Evolutionary conservation across 1,140 invertebrate species (phyloP).

Genomic region (Anastrepha obliqua): DNA sequence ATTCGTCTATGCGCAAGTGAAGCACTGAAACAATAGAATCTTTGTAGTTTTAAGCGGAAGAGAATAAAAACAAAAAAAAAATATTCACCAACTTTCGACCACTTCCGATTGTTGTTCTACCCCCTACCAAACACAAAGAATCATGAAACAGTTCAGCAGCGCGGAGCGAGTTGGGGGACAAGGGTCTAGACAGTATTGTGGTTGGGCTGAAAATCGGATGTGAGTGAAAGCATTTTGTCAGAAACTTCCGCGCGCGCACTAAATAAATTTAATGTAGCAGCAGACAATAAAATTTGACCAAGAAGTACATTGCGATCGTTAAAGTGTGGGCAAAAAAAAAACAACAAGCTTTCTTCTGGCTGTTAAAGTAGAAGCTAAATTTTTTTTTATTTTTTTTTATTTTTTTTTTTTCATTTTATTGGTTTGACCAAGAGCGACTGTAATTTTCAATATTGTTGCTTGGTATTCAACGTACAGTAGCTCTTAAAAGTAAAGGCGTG

Average conservation of each 20-base stretch:
- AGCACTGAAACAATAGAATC: conserved; percentile 13
- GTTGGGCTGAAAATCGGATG: conserved; percentile 16
- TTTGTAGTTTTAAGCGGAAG: not conserved
- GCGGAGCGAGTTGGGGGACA: not conserved
- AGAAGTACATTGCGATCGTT: not conserved
- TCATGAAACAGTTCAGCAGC: not conserved
- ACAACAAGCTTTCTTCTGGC: not conserved
- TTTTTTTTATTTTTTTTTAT: not conserved
- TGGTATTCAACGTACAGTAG: not conserved
- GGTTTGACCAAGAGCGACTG: not conserved
- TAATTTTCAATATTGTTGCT: not conserved
- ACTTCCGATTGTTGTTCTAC: not conserved
- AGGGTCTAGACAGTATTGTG: not conserved
- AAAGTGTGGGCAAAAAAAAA: not conserved
- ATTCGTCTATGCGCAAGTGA: not conserved
- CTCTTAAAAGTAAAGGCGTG: not conserved
- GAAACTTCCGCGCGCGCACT: conserved; percentile 11
- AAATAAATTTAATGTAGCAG: conserved; percentile 30
- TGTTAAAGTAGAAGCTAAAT: not conserved
- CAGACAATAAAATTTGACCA: conserved; percentile 35
- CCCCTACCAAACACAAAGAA: not conserved
- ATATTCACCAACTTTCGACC: conserved; percentile 15
- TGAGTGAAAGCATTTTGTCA: conserved; percentile 37
- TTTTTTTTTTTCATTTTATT: not conserved
- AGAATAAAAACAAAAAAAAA: conserved; percentile 19